Percentiles rank a stretch among this genome's conserved stretches.
Conservation (phyloP, 2,797 vertebrate genomes). For the Macroramphosus scolopax region DNA sequence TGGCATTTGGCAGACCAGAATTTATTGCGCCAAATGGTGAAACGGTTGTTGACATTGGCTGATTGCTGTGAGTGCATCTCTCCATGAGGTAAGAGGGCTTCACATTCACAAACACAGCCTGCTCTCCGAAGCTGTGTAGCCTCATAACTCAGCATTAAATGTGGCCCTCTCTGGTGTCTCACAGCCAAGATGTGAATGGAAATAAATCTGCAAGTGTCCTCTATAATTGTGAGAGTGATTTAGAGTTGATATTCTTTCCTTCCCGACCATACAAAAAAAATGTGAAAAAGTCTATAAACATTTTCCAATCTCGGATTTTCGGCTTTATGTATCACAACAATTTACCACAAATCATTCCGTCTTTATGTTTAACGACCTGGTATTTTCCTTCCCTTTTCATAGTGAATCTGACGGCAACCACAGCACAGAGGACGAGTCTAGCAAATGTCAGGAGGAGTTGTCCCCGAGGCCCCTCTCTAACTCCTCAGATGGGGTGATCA, state of each 20-base stretch:
- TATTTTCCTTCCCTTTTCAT: not conserved
- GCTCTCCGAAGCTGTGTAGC: constrained; percentile 52
- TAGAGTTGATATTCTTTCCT: too few species aligned
- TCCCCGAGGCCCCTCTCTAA: constrained; percentile 90
- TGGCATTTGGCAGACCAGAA: constrained; percentile 69
- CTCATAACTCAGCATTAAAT: constrained; percentile 47
- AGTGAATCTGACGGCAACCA: constrained; percentile 79
- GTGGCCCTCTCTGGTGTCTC: constrained; percentile 17
- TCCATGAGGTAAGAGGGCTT: constrained; percentile 56
- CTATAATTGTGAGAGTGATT: too few species aligned
- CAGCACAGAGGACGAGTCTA: constrained; percentile 93
- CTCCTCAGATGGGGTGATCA: constrained; percentile 83
- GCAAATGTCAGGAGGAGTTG: constrained; percentile 95
- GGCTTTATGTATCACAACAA: too few species aligned
- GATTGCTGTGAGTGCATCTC: constrained; percentile 61
- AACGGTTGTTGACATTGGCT: constrained; percentile 61
- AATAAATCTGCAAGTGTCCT: too few species aligned
- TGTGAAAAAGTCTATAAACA: too few species aligned
- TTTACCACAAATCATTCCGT: too few species aligned
- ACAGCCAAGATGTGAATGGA: constrained; percentile 16
- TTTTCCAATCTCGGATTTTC: too few species aligned
- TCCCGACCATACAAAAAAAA: too few species aligned
- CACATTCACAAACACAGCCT: constrained; percentile 47
- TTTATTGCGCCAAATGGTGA: constrained; percentile 81
- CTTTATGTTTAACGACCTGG: constrained; percentile 15